Evolutionary conservation across 2,113 vertebrate genomes (phyloP).

Genomic region (Triplophysa tibetana): DNA sequence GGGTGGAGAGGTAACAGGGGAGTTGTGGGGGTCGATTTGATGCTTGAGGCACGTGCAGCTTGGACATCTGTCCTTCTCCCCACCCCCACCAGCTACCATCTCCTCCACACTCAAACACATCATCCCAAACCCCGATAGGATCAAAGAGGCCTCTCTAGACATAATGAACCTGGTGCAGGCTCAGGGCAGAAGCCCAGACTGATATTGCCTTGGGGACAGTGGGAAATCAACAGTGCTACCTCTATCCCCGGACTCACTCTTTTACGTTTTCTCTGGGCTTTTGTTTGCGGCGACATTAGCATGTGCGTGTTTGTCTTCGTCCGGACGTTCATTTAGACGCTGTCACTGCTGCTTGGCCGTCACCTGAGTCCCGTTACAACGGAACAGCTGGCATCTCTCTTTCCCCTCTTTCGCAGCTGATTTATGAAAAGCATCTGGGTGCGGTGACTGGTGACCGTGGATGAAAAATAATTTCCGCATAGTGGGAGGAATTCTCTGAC

Average conservation of each 20-base stretch:
- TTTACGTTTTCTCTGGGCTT: conserved; percentile 53
- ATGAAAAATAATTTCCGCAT: conserved; percentile 54
- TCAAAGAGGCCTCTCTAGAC: conserved; percentile 58
- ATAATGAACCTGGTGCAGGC: conserved; percentile 49
- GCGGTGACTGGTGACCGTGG: conserved; percentile 28
- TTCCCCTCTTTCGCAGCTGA: conserved; percentile 42
- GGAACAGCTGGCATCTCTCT: conserved; percentile 61
- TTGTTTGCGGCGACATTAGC: conserved; percentile 56
- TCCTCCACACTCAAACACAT: conserved; percentile 50
- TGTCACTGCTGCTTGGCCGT: conserved; percentile 57
- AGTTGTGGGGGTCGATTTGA: conserved; percentile 38
- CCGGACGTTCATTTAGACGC: conserved; percentile 58
- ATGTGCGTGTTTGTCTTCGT: conserved; percentile 50
- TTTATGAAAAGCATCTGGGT: conserved; percentile 58
- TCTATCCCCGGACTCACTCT: conserved; percentile 27
- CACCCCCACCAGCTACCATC: conserved; percentile 44
- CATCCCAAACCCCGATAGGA: conserved; percentile 59
- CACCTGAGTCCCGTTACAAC: conserved; percentile 74
- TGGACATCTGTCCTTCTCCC: conserved; percentile 61
- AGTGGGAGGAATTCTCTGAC: conserved; percentile 29
- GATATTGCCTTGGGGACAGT: conserved; percentile 60
- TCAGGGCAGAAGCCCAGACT: conserved; percentile 39
- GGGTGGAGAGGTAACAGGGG: conserved; percentile 37
- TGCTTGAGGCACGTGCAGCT: conserved; percentile 56
- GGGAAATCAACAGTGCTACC: conserved; percentile 43